Percentiles rank a stretch among this genome's conserved stretches.
These are phyloP conservation scores for Apamea epomidion DNA, from an alignment of 2,888 invertebrate species.

Conservation along the genomic window DNA sequence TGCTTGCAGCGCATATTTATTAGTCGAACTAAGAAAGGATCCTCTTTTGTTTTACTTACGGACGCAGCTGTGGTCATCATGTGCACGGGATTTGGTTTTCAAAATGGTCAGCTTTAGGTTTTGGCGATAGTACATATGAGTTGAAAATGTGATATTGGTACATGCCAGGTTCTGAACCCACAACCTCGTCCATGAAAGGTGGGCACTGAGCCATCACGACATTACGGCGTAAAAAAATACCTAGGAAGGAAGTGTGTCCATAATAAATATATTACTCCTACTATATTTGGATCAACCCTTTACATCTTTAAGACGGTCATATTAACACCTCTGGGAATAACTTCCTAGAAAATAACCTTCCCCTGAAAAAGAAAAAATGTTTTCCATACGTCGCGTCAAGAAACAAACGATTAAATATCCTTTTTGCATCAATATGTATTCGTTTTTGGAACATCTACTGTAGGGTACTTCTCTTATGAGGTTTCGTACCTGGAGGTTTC, in stretches of 20 bases:
- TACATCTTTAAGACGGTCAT: slow-evolving; percentile 12
- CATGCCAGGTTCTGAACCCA: too few relatives aligned
- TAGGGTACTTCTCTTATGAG: background rate
- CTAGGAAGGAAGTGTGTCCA: background rate
- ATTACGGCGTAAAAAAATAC: too few relatives aligned
- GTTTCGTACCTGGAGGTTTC: background rate
- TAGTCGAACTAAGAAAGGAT: too few relatives aligned
- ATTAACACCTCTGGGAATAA: slow-evolving; percentile 32
- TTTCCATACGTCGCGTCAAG: background rate
- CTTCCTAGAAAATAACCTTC: background rate
- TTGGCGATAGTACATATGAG: too few relatives aligned
- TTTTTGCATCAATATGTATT: slow-evolving; percentile 19
- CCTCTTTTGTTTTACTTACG: too few relatives aligned
- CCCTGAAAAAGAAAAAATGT: slow-evolving; percentile 18
- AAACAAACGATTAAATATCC: slow-evolving; percentile 1
- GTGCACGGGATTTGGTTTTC: too few relatives aligned
- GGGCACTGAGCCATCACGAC: too few relatives aligned
- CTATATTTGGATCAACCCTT: slow-evolving; percentile 4
- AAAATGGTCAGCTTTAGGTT: too few relatives aligned
- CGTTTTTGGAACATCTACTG: background rate
- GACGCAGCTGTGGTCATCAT: too few relatives aligned
- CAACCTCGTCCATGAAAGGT: too few relatives aligned
- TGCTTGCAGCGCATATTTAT: too few relatives aligned
- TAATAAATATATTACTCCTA: slow-evolving; percentile 7
- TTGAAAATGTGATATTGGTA: too few relatives aligned